Base-by-base conservation (phyloP, 2,888 invertebrate species). In the Clistopyga incitator region DNA sequence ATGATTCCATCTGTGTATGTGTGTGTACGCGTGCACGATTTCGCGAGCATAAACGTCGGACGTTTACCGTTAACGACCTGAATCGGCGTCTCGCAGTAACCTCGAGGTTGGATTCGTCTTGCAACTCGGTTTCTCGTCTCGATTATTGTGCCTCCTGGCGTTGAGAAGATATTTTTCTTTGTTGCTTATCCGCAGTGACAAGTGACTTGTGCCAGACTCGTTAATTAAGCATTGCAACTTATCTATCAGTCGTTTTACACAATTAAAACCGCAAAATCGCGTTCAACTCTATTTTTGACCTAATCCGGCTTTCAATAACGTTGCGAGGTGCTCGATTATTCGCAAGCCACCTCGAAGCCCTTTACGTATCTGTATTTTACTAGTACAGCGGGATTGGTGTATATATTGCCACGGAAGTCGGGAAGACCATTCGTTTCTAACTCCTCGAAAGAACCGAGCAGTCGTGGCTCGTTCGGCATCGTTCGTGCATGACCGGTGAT, bases 11-110 rank as follows among this genome's bases (percentile, higher is more conserved):
- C 52, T 29, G 71, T 78, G 23, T 42, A 34, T 15, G 59, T 54
- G 65, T 29, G 45, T 61, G 67, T 61, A 67, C 64, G 67, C 70
- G 71, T 74, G 82, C 85, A 80, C 86, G 87, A 87, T 87, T 90
- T 89, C 83, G 89, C 88, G 88, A 88, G 86, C 87, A 86, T 85
- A 85, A 87, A 87, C 87, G 87, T 86, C 85, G 84, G 84, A 86
- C 85, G 87, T 90, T 90, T 90, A 90, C 90, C 90, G 90, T 90
- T 90, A 90, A 90, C 89, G 90, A 90, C 90, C 90, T 88, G 89
- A 90, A 90, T 90, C 88, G 86, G 85, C 83, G 74, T 72, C 77
- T 50, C 70, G 38, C 61, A 13, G 67, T 67, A 67, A 67, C 67
- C 67, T 67, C 67, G 67, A 67, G 67, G 67, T 47, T 45, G 67